Evolutionary conservation across 2,113 vertebrate genomes (phyloP), one percentile per base, ranked within the genome.

Genomic region (Gulo gulo): DNA sequence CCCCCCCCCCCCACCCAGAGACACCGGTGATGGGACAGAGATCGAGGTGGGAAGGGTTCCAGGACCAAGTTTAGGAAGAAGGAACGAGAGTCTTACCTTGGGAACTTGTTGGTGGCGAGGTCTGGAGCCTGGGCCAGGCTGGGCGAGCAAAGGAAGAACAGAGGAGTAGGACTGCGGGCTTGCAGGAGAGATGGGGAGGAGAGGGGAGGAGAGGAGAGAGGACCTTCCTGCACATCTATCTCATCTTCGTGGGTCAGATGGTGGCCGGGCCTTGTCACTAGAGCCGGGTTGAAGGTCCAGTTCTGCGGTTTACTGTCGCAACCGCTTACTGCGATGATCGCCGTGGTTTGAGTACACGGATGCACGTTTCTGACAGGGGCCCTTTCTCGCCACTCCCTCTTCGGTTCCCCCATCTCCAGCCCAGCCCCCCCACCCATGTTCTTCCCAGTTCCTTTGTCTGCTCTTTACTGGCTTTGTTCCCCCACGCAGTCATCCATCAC

Each of bases 71-170:
- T 4, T 1, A 20, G 47, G 23, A 26, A 16, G 42, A 52, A 31
- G 42, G 7, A 81, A 24, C 39, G 34, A 39, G 10, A 50, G 14
- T 86, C 57, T 61, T 50, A 26, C 21, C 10, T n/a, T 34, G 31
- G n/a, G 55, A 31, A 74, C 1, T 34, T 42, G 21, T 6, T 0
- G 7, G 29, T 16, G 29, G 63, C 16, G 34, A 63, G 26, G 29
- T 52, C 26, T 26, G 76, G 47, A 52, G 55, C 18, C 23, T 4
- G 0, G 15, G 34, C n/a, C 2, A 0, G 1, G n/a, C 34, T 82
- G 24, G 6, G 79, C 31, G 55, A 36, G 21, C 23, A 9, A 7
- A 45, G 55, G 65, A 47, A 16, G 15, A 57, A 7, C 2, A 26
- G 36, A 74, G 2, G 7, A 26, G 52, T 18, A 69, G 67, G 34